Percentiles rank a stretch among this genome's conserved stretches.
Evolutionary conservation across 2,113 vertebrate species (phyloP).

Genomic region (Isichthys henryi): DNA sequence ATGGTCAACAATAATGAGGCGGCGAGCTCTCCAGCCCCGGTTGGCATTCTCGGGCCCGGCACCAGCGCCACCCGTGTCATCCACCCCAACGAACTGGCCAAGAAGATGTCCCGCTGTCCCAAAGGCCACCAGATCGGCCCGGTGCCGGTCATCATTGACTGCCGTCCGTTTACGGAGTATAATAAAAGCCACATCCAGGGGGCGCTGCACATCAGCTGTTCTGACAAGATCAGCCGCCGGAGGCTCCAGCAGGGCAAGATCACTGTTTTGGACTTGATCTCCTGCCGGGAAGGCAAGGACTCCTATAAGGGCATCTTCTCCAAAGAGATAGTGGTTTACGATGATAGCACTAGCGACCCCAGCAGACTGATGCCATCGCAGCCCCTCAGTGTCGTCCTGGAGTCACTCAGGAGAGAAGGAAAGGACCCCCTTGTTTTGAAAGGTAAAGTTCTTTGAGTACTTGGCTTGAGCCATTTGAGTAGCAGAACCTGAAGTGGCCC

Average conservation of each 20-base stretch:
- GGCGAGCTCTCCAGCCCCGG: constrained; percentile 63
- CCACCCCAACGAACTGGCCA: constrained; percentile 88
- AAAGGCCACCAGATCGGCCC: constrained; percentile 81
- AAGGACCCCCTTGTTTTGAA: constrained; percentile 92
- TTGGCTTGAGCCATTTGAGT: neutral
- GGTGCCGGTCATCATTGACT: constrained; percentile 91
- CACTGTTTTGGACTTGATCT: constrained; percentile 95
- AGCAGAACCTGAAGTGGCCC: neutral
- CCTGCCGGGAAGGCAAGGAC: constrained; percentile 89
- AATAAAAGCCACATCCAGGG: constrained; percentile 96
- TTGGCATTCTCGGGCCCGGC: constrained; percentile 63
- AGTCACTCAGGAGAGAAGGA: constrained; percentile 92
- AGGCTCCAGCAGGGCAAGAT: constrained; percentile 97
- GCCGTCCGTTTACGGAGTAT: constrained; percentile 95
- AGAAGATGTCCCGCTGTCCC: constrained; percentile 85
- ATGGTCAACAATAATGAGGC: constrained; percentile 78
- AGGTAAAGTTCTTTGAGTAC: constrained; percentile 64
- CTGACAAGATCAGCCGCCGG: constrained; percentile 94
- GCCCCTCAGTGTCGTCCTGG: constrained; percentile 85
- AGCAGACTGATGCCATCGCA: constrained; percentile 82
- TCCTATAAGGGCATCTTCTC: constrained; percentile 97
- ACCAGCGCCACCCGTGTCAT: constrained; percentile 75
- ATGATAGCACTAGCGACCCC: constrained; percentile 88
- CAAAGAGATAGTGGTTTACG: constrained; percentile 97
- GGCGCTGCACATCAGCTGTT: constrained; percentile 95